Evolutionary conservation across 2,888 invertebrate species (phyloP).

Genomic region (Lamellibrachia satsuma): DNA sequence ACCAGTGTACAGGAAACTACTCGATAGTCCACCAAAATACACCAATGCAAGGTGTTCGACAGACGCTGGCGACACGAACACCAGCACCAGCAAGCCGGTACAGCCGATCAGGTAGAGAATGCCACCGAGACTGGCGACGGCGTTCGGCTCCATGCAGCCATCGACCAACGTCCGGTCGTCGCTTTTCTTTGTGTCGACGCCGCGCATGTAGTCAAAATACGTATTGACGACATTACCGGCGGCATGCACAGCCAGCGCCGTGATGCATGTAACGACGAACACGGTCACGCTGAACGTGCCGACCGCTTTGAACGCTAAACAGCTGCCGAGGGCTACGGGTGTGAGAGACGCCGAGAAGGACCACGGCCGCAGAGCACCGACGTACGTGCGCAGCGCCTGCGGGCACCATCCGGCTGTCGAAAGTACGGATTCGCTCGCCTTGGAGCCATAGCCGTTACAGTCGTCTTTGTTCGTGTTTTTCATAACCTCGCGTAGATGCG

Average conservation of each 20-base stretch:
- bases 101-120: slow-evolving; percentile 88
- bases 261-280: slow-evolving; percentile 83
- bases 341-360: slow-evolving; percentile 89
- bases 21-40: slow-evolving; percentile 93
- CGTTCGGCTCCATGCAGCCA: slow-evolving; percentile 82
- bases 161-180: slow-evolving; percentile 96
- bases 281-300: slow-evolving; percentile 76
- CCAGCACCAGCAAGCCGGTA: slow-evolving; percentile 80
- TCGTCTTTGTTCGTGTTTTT: neutral
- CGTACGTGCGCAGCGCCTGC: slow-evolving; percentile 23
- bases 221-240: slow-evolving; percentile 97
- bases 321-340: slow-evolving; percentile 89
- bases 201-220: slow-evolving; percentile 93
- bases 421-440: neutral
- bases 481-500: neutral
- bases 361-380: slow-evolving; percentile 88
- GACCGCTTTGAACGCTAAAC: slow-evolving; percentile 81
- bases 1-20: slow-evolving; percentile 95
- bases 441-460: neutral
- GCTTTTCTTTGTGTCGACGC: slow-evolving; percentile 81
- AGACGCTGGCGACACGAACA: slow-evolving; percentile 84
- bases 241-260: slow-evolving; percentile 90
- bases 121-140: slow-evolving; percentile 88
- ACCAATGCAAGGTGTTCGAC: slow-evolving; percentile 94
- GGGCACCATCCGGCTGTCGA: neutral